A percentile compares a stretch with the other conserved stretches of the same genome.
phyloP scores from a whole-genome alignment of 2,888 invertebrate genomes.

The Eupithecia inturbata region DNA sequence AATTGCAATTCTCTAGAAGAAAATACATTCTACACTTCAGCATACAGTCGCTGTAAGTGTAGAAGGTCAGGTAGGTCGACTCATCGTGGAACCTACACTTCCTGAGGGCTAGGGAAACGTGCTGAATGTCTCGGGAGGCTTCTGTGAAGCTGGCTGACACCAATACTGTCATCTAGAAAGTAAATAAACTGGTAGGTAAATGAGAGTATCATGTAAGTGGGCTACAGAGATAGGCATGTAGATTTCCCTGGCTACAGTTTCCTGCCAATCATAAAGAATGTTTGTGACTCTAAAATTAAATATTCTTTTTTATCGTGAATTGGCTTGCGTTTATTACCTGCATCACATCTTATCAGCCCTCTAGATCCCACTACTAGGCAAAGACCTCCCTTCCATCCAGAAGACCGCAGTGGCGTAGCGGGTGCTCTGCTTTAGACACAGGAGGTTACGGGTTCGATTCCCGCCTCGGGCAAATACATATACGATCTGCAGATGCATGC shows the following conservation, averaged over 20 bases:
- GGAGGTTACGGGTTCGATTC: no score
- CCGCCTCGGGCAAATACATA: no score
- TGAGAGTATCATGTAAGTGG: no score
- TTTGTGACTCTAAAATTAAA: no score
- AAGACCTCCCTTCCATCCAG: no score
- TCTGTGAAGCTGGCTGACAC: slow-evolving; percentile 75
- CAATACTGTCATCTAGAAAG: slow-evolving; percentile 69
- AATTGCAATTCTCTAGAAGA: slow-evolving; percentile 79
- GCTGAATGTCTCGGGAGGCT: slow-evolving; percentile 76
- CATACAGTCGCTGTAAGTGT: slow-evolving; percentile 85
- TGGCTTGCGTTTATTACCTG: no score
- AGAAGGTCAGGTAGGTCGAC: slow-evolving; percentile 70
- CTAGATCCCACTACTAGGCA: no score
- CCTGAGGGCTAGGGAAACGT: slow-evolving; percentile 70
- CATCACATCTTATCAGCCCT: background rate
- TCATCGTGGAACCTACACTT: slow-evolving; percentile 85
- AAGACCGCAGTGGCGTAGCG: no score
- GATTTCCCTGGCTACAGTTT: background rate
- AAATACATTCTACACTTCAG: slow-evolving; percentile 83
- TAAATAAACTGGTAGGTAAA: background rate
- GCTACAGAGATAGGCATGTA: no score
- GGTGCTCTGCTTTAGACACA: no score
- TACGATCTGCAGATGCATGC: no score
- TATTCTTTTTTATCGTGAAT: no score
- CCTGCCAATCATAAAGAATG: background rate